Conservation (phyloP, 2,797 vertebrate species). For the Molossus molossus region DNA sequence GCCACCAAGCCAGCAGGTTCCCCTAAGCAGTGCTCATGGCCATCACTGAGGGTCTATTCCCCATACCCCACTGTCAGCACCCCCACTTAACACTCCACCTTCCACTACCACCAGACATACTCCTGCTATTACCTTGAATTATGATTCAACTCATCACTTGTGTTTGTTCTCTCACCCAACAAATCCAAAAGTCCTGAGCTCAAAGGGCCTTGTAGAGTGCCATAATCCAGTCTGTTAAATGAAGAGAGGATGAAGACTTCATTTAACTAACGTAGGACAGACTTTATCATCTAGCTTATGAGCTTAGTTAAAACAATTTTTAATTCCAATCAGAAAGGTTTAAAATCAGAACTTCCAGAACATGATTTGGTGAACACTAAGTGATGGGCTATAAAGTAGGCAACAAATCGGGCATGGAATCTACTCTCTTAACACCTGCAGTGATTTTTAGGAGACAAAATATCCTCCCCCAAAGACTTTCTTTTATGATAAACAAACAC, state of each 20-base stretch:
- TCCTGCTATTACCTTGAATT: background rate
- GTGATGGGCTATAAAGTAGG: background rate
- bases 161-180: background rate
- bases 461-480: background rate
- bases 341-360: background rate
- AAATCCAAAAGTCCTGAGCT: background rate
- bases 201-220: background rate
- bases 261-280: background rate
- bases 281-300: background rate
- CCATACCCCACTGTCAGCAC: accelerated
- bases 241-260: background rate
- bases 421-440: background rate
- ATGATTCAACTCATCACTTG: background rate
- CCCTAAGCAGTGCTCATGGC: background rate
- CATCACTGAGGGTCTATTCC: background rate
- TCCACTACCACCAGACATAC: background rate
- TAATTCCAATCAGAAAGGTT: background rate
- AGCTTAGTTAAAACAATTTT: background rate
- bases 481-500: background rate
- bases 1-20: background rate
- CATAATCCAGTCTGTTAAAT: background rate
- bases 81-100: background rate
- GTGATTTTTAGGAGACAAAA: background rate
- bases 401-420: background rate
- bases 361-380: background rate